Base-by-base conservation (phyloP, 2,888 invertebrate species). In the Hypena proboscidalis region DNA sequence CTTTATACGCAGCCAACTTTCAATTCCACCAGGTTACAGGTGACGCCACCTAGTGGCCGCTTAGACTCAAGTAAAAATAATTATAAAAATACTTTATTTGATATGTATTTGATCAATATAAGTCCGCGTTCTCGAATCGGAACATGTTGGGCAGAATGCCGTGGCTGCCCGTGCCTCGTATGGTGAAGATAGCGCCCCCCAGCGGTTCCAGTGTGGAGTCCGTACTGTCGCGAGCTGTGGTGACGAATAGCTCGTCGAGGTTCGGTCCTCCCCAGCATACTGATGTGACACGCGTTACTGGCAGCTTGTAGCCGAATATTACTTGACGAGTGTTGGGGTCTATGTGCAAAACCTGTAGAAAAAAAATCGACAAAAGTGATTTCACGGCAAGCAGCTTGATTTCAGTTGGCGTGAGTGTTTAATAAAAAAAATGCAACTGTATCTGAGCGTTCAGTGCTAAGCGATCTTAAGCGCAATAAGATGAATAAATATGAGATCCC, bases 191-290 rank as follows among this genome's bases (percentile, higher is more conserved):
- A 19, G 85, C 84, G 31, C 87, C 88, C 0, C 73, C 79, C 0
- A 83, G 68, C 7, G 82, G 80, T 29, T 86, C 82, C 1, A 31
- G n/a, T 2, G 43, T 21, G 1, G 29, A 23, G 3, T 70, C 67
- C 0, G 45, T 15, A 1, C 35, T 36, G 41, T 74, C 70, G 2
- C 62, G 67, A 1, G 75, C 67, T 0, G 93, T 92, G 0, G 95
- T 95, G 2, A 95, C 93, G 63, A 92, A 95, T 23, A 95, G 74
- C 51, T 92, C 92, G 58, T 94, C 93, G 11, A 93, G 75, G 40
- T 92, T 77, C 0, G 91, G 88, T 0, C 94, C 95, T 21, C 95
- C 95, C 83, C 94, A 95, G 37, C 92, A 88, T 1, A 93, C 91
- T 0, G 95, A 94, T 0, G 95, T 94, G 0, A 93, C 85, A 7